Conservation (phyloP, 2,888 invertebrate species). For the Boloria euphrosyne region DNA sequence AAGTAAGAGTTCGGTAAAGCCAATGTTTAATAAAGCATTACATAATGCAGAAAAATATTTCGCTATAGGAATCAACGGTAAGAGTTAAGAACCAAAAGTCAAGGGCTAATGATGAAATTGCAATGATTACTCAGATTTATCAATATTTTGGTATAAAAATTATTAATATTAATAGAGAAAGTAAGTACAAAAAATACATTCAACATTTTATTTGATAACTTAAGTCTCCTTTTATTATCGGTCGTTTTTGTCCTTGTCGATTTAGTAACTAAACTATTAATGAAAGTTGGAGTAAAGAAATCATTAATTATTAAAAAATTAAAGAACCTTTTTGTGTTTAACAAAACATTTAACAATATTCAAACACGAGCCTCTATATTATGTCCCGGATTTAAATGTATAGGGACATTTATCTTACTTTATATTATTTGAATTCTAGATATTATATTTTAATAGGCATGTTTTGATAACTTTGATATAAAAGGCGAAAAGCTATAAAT, state of each 20-base stretch:
- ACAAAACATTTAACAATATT: too few relatives aligned
- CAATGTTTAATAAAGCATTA: background rate
- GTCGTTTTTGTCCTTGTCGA: too few relatives aligned
- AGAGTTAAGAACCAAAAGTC: slow-evolving; percentile 20
- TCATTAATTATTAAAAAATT: too few relatives aligned
- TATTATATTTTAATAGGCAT: background rate
- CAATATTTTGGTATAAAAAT: background rate
- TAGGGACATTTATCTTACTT: too few relatives aligned
- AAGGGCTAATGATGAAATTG: slow-evolving; percentile 27
- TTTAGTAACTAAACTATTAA: too few relatives aligned
- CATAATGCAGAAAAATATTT: slow-evolving; percentile 5
- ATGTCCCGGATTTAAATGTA: too few relatives aligned
- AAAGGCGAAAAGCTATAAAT: slow-evolving; percentile 19
- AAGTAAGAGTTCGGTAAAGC: too few relatives aligned
- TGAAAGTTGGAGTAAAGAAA: too few relatives aligned
- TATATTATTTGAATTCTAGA: background rate
- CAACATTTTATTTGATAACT: background rate
- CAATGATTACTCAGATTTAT: slow-evolving; percentile 15
- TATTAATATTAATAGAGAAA: background rate
- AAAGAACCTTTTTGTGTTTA: too few relatives aligned
- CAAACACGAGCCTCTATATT: too few relatives aligned
- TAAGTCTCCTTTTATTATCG: too few relatives aligned
- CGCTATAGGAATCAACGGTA: slow-evolving; percentile 19
- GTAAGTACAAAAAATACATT: background rate
- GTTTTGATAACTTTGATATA: slow-evolving; percentile 5